Evolutionary conservation across 2,113 vertebrate genomes (phyloP).

Genomic region (Zosterops borbonicus): DNA sequence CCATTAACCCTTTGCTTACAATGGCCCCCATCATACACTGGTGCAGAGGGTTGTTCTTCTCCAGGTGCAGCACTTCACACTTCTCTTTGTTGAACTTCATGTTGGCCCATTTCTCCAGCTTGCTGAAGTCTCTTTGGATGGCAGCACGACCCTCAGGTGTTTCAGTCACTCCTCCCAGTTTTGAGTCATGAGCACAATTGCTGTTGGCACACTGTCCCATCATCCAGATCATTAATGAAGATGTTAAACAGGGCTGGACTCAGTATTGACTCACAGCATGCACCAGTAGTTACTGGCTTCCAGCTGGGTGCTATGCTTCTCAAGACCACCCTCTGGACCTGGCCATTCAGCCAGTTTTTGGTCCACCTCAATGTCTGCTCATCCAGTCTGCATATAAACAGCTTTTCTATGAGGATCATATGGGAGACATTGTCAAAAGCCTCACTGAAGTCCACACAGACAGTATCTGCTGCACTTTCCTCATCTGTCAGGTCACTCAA

Average conservation of each 20-base stretch:
- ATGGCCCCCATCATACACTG: background rate
- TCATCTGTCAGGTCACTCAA: background rate
- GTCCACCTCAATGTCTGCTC: background rate
- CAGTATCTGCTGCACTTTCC: background rate
- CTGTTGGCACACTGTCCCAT: background rate
- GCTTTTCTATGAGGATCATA: background rate
- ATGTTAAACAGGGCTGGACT: background rate
- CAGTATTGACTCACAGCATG: background rate
- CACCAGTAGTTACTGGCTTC: background rate
- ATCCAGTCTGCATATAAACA: background rate
- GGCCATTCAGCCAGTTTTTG: background rate
- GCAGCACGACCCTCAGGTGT: accelerated
- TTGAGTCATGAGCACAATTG: background rate
- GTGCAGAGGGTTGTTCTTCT: background rate
- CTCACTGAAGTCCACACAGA: background rate
- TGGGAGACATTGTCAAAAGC: background rate
- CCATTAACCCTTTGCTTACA: background rate
- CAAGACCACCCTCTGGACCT: background rate
- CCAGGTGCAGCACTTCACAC: background rate
- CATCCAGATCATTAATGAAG: background rate
- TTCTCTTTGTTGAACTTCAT: background rate
- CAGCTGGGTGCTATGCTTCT: background rate
- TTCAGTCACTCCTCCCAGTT: background rate
- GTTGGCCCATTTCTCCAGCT: background rate
- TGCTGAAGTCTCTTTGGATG: background rate